Conservation (phyloP, 1,140 invertebrate species). For the Ips typographus region DNA sequence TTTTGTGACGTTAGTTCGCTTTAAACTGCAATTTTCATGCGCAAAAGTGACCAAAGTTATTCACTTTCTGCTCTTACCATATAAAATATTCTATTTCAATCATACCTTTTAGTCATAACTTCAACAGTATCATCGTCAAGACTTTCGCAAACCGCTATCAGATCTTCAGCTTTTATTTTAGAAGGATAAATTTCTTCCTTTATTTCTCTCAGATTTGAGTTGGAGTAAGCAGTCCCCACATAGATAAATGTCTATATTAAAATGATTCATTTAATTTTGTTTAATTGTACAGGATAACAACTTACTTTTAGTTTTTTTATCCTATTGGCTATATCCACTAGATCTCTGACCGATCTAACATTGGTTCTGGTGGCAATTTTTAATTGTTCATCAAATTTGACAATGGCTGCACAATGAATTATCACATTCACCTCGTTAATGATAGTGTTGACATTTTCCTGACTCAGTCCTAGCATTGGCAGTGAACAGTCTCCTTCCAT, state of each 20-base stretch:
- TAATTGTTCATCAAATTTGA: constrained; percentile 69
- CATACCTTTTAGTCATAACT: constrained; percentile 17
- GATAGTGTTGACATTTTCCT: constrained; percentile 59
- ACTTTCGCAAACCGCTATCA: constrained; percentile 45
- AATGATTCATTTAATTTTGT: background rate
- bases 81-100: background rate
- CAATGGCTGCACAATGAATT: constrained; percentile 68
- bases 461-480: constrained; percentile 62
- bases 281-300: background rate
- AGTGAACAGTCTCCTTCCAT: constrained; percentile 64
- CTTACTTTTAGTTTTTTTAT: constrained; percentile 64
- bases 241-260: constrained; percentile 43
- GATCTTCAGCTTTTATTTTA: constrained; percentile 53
- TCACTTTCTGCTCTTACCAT: background rate
- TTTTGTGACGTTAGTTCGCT: too few relatives aligned
- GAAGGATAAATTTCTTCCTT: constrained; percentile 56
- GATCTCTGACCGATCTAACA: constrained; percentile 64
- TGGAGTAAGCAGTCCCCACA: constrained; percentile 66
- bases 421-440: constrained; percentile 58
- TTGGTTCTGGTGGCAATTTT: constrained; percentile 67
- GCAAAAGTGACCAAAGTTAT: too few relatives aligned
- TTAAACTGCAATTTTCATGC: too few relatives aligned
- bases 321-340: constrained; percentile 64
- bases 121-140: constrained; percentile 53
- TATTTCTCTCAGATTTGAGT: constrained; percentile 54